Evolutionary conservation across 2,888 invertebrate species (phyloP).

Genomic region (Amphimallon solstitiale): DNA sequence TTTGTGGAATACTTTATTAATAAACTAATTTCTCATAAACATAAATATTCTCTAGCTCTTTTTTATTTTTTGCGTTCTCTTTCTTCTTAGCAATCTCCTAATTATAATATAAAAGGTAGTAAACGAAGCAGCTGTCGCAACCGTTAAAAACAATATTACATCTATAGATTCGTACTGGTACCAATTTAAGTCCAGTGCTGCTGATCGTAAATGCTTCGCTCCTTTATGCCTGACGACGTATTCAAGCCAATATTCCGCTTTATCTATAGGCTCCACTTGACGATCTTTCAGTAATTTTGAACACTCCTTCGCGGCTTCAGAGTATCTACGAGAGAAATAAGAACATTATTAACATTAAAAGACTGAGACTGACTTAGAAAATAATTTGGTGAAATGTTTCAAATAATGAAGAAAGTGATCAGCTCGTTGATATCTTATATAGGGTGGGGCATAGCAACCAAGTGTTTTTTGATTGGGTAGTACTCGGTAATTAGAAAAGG

Average conservation of each 20-base stretch:
- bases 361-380: too few species aligned
- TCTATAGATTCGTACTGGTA: constrained; percentile 38
- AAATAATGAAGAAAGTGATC: too few species aligned
- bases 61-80: neutral
- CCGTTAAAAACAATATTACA: constrained; percentile 15
- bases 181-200: constrained; percentile 40
- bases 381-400: too few species aligned
- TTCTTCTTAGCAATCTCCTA: neutral
- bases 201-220: constrained; percentile 40
- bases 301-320: constrained; percentile 34
- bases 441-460: too few species aligned
- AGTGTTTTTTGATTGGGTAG: too few species aligned
- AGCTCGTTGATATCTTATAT: too few species aligned
- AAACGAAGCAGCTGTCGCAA: neutral
- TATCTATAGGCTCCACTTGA: constrained; percentile 37
- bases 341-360: too few species aligned
- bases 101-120: constrained; percentile 11
- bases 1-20: too few species aligned
- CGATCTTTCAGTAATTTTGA: constrained; percentile 41
- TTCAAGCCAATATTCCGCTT: constrained; percentile 45
- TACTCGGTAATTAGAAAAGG: too few species aligned
- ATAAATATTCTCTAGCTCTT: too few species aligned
- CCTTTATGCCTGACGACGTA: constrained; percentile 44
- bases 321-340: constrained; percentile 9
- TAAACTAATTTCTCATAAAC: too few species aligned